Percentiles rank a stretch among this genome's conserved stretches.
phyloP scores from a whole-genome alignment of 1,140 invertebrate genomes.

The Sinella curviseta region DNA sequence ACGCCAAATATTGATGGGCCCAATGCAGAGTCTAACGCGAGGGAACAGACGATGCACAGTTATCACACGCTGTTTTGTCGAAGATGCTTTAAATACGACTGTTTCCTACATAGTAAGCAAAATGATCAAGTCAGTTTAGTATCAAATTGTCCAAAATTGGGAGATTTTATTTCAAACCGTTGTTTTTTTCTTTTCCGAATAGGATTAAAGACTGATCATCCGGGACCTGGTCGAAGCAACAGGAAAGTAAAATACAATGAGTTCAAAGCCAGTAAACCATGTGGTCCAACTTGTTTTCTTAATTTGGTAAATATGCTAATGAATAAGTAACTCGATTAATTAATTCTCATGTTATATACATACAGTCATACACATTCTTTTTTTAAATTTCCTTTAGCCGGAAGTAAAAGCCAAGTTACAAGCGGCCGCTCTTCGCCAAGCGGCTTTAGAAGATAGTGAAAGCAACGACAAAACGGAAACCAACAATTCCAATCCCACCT shows the following conservation, averaged over 20 bases:
- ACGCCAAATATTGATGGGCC: conserved; percentile 95
- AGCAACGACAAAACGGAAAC: neutral
- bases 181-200: neutral
- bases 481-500: neutral
- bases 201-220: conserved; percentile 83
- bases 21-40: conserved; percentile 82
- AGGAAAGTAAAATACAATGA: conserved; percentile 82
- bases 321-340: neutral
- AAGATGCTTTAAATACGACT: conserved; percentile 97
- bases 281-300: conserved; percentile 86
- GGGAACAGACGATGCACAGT: conserved; percentile 95
- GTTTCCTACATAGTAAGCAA: conserved; percentile 88
- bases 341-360: neutral
- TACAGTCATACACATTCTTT: neutral
- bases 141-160: conserved; percentile 16
- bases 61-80: conserved; percentile 95
- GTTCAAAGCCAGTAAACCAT: conserved; percentile 80
- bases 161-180: too few relatives aligned
- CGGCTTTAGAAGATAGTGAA: neutral
- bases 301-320: conserved; percentile 65
- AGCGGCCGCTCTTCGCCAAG: neutral
- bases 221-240: conserved; percentile 76
- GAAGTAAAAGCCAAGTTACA: conserved; percentile 10
- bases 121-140: conserved; percentile 13
- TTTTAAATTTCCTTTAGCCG: neutral